Evolutionary conservation across 2,113 vertebrate species (phyloP), one percentile per base, ranked within the genome.

Genomic region (Onychostoma macrolepis): DNA sequence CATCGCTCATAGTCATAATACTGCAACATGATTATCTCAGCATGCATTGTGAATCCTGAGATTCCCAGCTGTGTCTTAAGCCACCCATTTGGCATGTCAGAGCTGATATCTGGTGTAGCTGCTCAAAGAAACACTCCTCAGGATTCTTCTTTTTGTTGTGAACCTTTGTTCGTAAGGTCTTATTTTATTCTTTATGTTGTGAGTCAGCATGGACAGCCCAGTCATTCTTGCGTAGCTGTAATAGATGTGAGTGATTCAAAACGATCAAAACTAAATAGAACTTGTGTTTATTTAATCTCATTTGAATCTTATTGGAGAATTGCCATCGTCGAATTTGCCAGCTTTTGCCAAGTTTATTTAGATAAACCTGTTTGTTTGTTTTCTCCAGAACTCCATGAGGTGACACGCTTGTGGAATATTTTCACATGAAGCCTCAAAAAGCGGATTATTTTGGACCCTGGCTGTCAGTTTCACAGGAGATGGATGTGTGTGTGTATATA

Each of bases 51-150:
- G 28, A 28, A 56, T 67, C 80, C 33, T 48, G 84, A 86, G 82
- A 90, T 90, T 91, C 87, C 90, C 89, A 87, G 90, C 89, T 89
- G 90, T 91, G 88, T 48, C 74, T 75, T 7, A 38, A 83, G 65
- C 84, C 82, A 50, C 63, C 38, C 87, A 86, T 69, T 89, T 71
- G 88, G 76, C 77, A 84, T 79, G 71, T 38, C 50, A 90, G 89
- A 65, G 65, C 36, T 45, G 61, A 48, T 67, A 48, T 67, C 80
- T 82, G 15, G 53, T 72, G 78, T 61, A 81, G 79, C 86, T 43
- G 10, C 13, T 82, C 24, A 82, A 65, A 45, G 61, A 82, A 82
- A 82, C 53, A 61, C 78, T 80, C 30, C 77, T 81, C 24, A 11
- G 80, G 80, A 81, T 81, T 65, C n/a, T 48, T 67, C 45, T 38